Percentiles rank a stretch among this genome's conserved stretches.
Evolutionary conservation across 2,888 invertebrate species (phyloP).

Genomic region (Ptilodon capucinus): DNA sequence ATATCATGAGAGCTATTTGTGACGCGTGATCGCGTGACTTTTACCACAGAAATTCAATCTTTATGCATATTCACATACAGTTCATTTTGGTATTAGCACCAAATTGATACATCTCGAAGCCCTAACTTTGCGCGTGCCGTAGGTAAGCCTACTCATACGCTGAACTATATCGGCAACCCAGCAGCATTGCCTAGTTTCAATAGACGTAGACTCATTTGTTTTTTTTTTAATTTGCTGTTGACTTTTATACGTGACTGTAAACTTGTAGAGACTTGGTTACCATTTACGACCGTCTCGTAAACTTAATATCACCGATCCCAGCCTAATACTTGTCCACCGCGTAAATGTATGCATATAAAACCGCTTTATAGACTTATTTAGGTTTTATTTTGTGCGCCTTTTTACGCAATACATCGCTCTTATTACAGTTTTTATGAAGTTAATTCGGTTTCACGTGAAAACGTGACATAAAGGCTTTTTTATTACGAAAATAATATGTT

Average conservation of each 20-base stretch:
- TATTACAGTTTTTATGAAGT: background rate
- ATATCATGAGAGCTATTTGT: too few relatives aligned
- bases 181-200: too few relatives aligned
- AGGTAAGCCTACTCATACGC: too few relatives aligned
- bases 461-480: background rate
- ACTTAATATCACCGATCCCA: slow-evolving; percentile 61
- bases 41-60: too few relatives aligned
- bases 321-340: slow-evolving; percentile 49
- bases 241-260: slow-evolving; percentile 23
- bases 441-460: background rate
- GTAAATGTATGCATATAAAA: slow-evolving; percentile 61
- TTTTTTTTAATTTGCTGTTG: background rate
- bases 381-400: slow-evolving; percentile 46
- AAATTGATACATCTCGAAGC: too few relatives aligned
- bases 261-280: slow-evolving; percentile 43
- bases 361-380: slow-evolving; percentile 59
- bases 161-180: too few relatives aligned
- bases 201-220: too few relatives aligned
- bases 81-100: too few relatives aligned
- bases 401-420: slow-evolving; percentile 14
- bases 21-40: too few relatives aligned
- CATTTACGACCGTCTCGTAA: slow-evolving; percentile 61
- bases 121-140: too few relatives aligned
- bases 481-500: background rate
- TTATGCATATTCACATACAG: too few relatives aligned